Evolutionary conservation across 1,140 invertebrate species (phyloP), one percentile per base, ranked within the genome.

Genomic region (Gryon sp.): DNA sequence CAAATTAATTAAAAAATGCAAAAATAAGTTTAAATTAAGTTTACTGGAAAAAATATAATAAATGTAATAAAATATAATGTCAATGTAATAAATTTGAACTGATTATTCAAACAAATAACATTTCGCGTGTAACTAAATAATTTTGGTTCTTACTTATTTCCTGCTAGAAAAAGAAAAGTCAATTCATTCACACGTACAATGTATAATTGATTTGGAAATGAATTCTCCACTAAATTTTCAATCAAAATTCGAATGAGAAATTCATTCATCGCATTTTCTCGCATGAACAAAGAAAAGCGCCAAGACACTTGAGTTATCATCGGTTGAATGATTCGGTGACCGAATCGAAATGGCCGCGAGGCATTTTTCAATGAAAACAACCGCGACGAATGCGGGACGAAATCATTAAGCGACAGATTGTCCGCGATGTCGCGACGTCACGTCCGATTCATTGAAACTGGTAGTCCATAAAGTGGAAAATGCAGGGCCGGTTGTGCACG

Each of bases 391-490:
- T 63, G 46, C 60, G 38, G 60, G 60, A 45, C 48, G 62, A 38
- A 48, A 68, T 68, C 50, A 48, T 68, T 68, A 57, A 40, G 38
- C 24, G 43, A 24, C 63, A 48, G 52, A 57, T 68, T 68, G 63
- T 55, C n/a, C 32, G 50, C 50, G 52, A 48, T 68, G 4, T n/a
- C 30, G 30, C 30, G 30, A 32, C n/a, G 30, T 32, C 30, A 68
- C 41, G 30, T 55, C 43, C 41, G 52, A 68, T 48, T 34, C 46
- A 57, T 46, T 48, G 63, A 46, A 53, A 68, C 32, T 52, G 41
- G 40, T 68, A 57, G 63, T 28, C 52, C 63, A 18, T 68, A 68
- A 57, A 57, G 63, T 22, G 63, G 63, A 68, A 57, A 68, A 68
- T 57, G 19, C 63, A 52, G 63, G 63, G 32, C 63, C 63, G 48